Conservation (phyloP, 2,888 invertebrate species). For the Pelosia muscerda region DNA sequence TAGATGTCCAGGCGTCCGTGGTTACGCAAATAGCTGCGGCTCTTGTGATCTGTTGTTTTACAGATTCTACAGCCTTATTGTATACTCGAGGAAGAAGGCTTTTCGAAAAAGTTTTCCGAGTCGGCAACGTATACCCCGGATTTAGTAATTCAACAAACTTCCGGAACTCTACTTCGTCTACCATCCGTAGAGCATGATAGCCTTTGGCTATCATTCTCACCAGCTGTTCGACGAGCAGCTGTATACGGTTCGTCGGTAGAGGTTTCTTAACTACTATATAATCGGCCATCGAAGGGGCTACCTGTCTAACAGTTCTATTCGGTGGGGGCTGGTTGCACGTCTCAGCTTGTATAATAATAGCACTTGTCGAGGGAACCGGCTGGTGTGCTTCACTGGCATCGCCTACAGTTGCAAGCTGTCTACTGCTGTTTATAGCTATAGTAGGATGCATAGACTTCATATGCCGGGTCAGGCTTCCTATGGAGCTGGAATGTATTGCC, state of each 20-base stretch:
- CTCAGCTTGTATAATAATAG: not conserved
- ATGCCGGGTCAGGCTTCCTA: conserved; percentile 36
- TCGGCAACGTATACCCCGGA: too few species aligned
- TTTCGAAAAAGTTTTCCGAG: too few species aligned
- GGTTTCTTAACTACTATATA: conserved; percentile 15
- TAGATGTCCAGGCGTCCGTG: conserved; percentile 24
- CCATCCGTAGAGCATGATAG: conserved; percentile 32
- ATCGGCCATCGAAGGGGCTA: conserved; percentile 6
- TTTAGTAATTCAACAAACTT: too few species aligned
- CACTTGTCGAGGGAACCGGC: not conserved
- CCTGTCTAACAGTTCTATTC: not conserved
- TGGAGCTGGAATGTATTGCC: conserved; percentile 29
- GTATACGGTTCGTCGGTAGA: conserved; percentile 10
- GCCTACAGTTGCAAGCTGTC: not conserved
- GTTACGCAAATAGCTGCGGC: conserved; percentile 28
- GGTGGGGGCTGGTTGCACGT: not conserved
- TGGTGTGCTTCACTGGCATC: not conserved
- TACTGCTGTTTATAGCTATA: conserved; percentile 6
- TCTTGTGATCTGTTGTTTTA: conserved; percentile 21
- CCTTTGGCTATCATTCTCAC: conserved; percentile 21
- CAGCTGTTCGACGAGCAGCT: conserved; percentile 22
- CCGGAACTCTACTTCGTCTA: conserved; percentile 25
- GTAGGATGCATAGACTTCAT: conserved; percentile 33
- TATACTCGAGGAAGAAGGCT: not conserved
- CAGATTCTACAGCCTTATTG: conserved; percentile 9